Percentiles rank a stretch among this genome's conserved stretches.
Conservation (phyloP, 2,797 vertebrate species). For the Argya squamiceps region DNA sequence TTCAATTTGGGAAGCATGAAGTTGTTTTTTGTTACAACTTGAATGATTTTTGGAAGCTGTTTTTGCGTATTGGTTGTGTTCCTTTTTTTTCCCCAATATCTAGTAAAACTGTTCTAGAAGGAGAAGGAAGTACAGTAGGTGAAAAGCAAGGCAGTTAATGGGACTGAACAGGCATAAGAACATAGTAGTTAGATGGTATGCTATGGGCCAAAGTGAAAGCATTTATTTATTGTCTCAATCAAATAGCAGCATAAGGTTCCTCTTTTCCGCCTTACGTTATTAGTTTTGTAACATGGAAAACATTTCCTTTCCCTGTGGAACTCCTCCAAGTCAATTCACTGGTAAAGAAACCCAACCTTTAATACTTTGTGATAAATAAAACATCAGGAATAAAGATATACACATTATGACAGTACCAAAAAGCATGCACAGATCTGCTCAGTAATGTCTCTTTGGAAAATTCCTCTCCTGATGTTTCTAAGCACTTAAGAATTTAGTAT, state of each 20-base stretch:
- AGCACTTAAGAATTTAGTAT: slow-evolving; percentile 40
- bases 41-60: neutral
- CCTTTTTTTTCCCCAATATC: neutral
- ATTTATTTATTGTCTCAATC: slow-evolving; percentile 48
- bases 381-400: slow-evolving; percentile 20
- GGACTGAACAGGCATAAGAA: neutral
- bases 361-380: slow-evolving; percentile 60
- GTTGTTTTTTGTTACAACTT: neutral
- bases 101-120: neutral
- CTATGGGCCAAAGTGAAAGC: neutral
- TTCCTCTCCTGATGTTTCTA: slow-evolving; percentile 3
- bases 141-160: neutral
- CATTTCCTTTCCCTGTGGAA: slow-evolving; percentile 25
- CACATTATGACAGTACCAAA: slow-evolving; percentile 11
- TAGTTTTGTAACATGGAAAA: neutral
- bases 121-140: neutral
- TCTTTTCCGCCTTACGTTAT: neutral
- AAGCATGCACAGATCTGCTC: neutral
- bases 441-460: slow-evolving; percentile 16
- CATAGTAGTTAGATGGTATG: neutral
- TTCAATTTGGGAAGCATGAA: neutral
- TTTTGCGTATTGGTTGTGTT: neutral
- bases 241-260: neutral
- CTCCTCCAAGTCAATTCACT: neutral
- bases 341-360: slow-evolving; percentile 1